Conservation (phyloP, 1,140 invertebrate species). For the Drosophila melanica region DNA sequence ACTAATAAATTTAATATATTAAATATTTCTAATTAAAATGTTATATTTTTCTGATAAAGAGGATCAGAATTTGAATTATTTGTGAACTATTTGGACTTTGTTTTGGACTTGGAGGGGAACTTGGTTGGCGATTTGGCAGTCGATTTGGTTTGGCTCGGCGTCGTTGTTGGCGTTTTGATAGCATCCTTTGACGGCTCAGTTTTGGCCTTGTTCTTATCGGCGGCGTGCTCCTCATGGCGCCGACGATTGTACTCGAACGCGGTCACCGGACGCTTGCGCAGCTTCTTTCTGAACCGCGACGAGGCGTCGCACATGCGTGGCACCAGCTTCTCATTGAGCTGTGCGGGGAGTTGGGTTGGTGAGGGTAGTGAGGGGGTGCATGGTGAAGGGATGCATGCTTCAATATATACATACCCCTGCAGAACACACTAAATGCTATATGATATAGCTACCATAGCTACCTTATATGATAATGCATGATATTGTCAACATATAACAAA, state of each 20-base stretch:
- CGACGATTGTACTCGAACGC: constrained; percentile 40
- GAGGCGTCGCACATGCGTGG: constrained; percentile 18
- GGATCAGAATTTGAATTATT: too few relatives aligned
- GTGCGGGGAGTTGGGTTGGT: neutral
- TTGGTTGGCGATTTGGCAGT: constrained; percentile 4
- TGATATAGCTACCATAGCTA: too few relatives aligned
- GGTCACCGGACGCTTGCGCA: constrained; percentile 42
- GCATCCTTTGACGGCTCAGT: neutral
- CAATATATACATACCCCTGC: too few relatives aligned
- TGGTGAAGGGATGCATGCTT: too few relatives aligned
- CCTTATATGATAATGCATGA: too few relatives aligned
- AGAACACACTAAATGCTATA: too few relatives aligned
- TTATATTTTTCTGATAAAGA: too few relatives aligned
- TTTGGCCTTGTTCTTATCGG: neutral
- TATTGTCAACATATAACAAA: too few relatives aligned
- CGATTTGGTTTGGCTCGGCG: neutral
- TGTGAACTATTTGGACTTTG: neutral
- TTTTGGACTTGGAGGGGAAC: neutral
- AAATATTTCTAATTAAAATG: too few relatives aligned
- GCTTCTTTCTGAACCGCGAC: constrained; percentile 21
- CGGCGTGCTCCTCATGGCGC: neutral
- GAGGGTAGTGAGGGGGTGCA: neutral
- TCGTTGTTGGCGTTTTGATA: neutral
- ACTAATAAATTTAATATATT: too few relatives aligned
- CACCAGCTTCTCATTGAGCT: constrained; percentile 33